These are phyloP conservation scores for Cantharis lateralis DNA, from an alignment of 2,888 invertebrate species.

Conservation along the genomic window DNA sequence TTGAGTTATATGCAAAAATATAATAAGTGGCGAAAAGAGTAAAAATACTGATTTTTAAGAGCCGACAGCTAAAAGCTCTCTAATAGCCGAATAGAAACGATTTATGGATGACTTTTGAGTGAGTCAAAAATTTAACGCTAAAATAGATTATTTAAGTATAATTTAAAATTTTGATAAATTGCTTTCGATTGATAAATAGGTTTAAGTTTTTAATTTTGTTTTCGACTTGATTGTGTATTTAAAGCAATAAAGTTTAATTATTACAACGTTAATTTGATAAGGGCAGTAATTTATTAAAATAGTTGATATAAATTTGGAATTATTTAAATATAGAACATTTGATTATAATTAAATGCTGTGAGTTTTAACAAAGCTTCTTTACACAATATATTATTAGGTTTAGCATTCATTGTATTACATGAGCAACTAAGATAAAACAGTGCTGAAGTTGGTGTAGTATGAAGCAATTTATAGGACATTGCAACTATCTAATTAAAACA, in stretches of 20 bases:
- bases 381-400: neutral
- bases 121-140: too few relatives aligned
- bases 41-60: too few relatives aligned
- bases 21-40: too few relatives aligned
- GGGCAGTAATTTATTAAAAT: too few relatives aligned
- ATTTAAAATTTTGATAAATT: too few relatives aligned
- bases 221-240: neutral
- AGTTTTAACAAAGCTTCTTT: neutral
- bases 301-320: neutral
- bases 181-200: too few relatives aligned
- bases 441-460: neutral
- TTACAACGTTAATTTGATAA: neutral
- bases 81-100: too few relatives aligned
- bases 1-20: too few relatives aligned
- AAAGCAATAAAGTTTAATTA: neutral
- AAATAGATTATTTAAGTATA: too few relatives aligned
- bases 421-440: neutral
- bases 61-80: too few relatives aligned
- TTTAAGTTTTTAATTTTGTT: too few relatives aligned
- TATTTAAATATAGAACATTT: neutral
- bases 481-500: conserved; percentile 2
- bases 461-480: neutral
- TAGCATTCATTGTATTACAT: neutral
- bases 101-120: too few relatives aligned
- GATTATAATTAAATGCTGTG: neutral